Evolutionary conservation across 2,113 vertebrate genomes (phyloP), one percentile per base, ranked within the genome.

Genomic region (Dipodomys merriami): DNA sequence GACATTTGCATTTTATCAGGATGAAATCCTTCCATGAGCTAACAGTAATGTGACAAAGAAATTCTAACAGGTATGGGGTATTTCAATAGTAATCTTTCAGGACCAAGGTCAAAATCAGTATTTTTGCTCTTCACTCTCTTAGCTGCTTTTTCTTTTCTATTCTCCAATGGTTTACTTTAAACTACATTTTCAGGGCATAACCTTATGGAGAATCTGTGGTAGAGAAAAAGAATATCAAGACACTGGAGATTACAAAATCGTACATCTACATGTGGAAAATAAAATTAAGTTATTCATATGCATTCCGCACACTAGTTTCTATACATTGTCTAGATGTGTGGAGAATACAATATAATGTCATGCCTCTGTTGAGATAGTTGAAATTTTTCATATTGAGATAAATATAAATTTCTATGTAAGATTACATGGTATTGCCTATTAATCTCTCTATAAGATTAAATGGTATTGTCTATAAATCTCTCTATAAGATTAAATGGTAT

Each of bases 1-100:
- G n/a, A 73, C 20, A 65, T 90, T 93, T 79, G 23, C 82, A 77
- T 91, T 91, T 90, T 60, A 93, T 22, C 35, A 77, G 12, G 15
- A 83, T 69, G n/a, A 90, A 89, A 83, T 65, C 7, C 46, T 94
- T 22, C 74, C 35, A 33, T 69, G n/a, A 80, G n/a, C 62, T 90
- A 68, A 94, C 27, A 33, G 35, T 88, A 83, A 29, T 72, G 65
- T 81, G 44, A 67, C 65, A 83, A n/a, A 84, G 44, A 16, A 2
- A 88, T 90, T 5, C 39, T 78, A 80, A 76, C 49, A 86, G 64
- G 44, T 93, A 71, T 46, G 62, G 62, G 29, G n/a, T 46, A 83
- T 90, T 87, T 95, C 60, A 64, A 5, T 79, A 71, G 30, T 92
- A 86, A 60, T 6, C 46, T 76, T 93, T 91, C 11, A 49, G 44